These are phyloP conservation scores for Eumacrocentrus americanus DNA, from an alignment of 2,888 invertebrate species.

Conservation along the genomic window DNA sequence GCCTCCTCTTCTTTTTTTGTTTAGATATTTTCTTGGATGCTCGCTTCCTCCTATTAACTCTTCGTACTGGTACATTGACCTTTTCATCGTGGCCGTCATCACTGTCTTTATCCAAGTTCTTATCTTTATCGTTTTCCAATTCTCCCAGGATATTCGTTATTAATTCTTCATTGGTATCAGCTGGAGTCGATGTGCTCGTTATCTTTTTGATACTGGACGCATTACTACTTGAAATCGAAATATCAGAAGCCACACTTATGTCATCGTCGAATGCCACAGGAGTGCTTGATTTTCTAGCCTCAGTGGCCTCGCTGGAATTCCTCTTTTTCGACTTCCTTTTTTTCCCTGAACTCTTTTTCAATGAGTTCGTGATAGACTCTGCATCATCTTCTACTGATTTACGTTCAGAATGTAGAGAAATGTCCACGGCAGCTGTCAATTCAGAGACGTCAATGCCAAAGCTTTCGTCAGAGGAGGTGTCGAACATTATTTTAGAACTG, in stretches of 20 bases:
- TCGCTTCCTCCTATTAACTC: slow-evolving; percentile 23
- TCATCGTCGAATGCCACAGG: slow-evolving; percentile 42
- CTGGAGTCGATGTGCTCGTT: slow-evolving; percentile 14
- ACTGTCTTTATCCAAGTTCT: slow-evolving; percentile 29
- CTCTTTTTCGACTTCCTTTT: slow-evolving; percentile 22
- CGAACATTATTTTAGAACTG: slow-evolving; percentile 45
- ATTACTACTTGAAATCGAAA: slow-evolving; percentile 46
- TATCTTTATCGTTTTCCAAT: slow-evolving; percentile 28
- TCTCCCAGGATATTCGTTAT: slow-evolving; percentile 43
- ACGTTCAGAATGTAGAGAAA: slow-evolving; percentile 47
- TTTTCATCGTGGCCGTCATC: slow-evolving; percentile 42
- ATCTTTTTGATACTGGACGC: slow-evolving; percentile 34
- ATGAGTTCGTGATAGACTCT: slow-evolving; percentile 4
- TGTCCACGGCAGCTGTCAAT: slow-evolving; percentile 49
- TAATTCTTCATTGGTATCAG: slow-evolving; percentile 42
- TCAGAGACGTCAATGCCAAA: slow-evolving; percentile 53
- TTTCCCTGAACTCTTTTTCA: slow-evolving; percentile 2
- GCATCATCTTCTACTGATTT: slow-evolving; percentile 23
- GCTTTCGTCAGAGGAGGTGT: slow-evolving; percentile 57
- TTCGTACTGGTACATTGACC: slow-evolving; percentile 16
- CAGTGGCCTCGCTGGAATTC: slow-evolving; percentile 31
- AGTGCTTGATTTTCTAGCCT: slow-evolving; percentile 9
- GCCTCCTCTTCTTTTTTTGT: slow-evolving; percentile 49
- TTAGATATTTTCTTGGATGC: slow-evolving; percentile 37
- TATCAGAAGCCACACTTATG: slow-evolving; percentile 49